Conservation (phyloP, 1,140 invertebrate genomes). For the Chlorops oryzae region DNA sequence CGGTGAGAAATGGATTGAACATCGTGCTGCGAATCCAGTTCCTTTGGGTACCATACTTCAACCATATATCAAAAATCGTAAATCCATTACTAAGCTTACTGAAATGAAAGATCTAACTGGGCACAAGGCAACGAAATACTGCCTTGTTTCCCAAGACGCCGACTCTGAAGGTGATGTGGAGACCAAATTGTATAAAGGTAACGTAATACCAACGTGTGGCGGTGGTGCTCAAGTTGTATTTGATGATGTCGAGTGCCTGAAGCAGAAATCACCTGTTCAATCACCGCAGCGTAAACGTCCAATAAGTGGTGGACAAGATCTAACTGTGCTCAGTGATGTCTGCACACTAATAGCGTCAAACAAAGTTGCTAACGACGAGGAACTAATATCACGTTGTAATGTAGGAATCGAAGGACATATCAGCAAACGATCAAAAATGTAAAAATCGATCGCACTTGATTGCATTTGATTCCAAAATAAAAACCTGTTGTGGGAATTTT, state of each 20-base stretch:
- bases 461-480: neutral
- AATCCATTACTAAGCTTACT: slow-evolving; percentile 74
- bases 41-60: slow-evolving; percentile 82
- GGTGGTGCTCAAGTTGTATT: slow-evolving; percentile 94
- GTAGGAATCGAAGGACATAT: slow-evolving; percentile 44
- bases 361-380: slow-evolving; percentile 26
- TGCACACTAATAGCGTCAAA: slow-evolving; percentile 20
- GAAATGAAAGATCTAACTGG: slow-evolving; percentile 65
- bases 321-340: slow-evolving; percentile 14
- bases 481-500: too few relatives aligned
- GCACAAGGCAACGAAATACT: slow-evolving; percentile 78
- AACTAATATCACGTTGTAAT: slow-evolving; percentile 38
- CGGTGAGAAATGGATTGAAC: slow-evolving; percentile 83
- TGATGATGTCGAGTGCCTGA: slow-evolving; percentile 87
- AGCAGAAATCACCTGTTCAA: slow-evolving; percentile 69
- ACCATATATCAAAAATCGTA: slow-evolving; percentile 72
- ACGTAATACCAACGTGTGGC: slow-evolving; percentile 84
- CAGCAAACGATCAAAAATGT: slow-evolving; percentile 41
- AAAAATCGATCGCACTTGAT: slow-evolving; percentile 7
- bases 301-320: slow-evolving; percentile 17
- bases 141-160: slow-evolving; percentile 82
- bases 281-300: slow-evolving; percentile 41
- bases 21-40: slow-evolving; percentile 67
- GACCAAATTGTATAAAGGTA: slow-evolving; percentile 89
- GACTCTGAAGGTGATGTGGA: slow-evolving; percentile 88